Percentiles rank a stretch among this genome's conserved stretches.
Conservation (phyloP, 2,113 vertebrate species). For the Tricholaema leucomelas region DNA sequence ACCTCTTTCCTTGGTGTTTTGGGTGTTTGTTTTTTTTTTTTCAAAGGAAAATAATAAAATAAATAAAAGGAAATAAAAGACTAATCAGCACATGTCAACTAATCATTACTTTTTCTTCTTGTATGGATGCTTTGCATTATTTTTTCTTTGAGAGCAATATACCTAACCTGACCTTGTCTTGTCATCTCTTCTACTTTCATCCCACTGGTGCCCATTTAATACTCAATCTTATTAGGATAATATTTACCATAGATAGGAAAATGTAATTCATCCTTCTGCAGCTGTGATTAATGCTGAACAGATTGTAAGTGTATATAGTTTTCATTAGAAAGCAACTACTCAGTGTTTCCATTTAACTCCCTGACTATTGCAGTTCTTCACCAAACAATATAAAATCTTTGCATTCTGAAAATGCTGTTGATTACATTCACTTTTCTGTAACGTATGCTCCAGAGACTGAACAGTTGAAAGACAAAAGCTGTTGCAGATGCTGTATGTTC, state of each 20-base stretch:
- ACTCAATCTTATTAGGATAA: neutral
- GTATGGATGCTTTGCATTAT: neutral
- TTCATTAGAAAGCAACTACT: neutral
- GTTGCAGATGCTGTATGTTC: neutral
- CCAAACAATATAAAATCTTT: neutral
- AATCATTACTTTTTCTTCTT: neutral
- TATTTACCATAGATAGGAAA: neutral
- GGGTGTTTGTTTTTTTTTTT: neutral
- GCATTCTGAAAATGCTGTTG: neutral
- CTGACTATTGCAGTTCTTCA: neutral
- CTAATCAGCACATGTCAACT: neutral
- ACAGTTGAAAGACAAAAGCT: neutral
- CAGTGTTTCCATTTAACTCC: neutral
- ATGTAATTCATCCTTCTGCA: neutral
- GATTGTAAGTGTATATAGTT: neutral
- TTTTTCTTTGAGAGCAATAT: neutral
- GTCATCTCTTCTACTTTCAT: neutral
- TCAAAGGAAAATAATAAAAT: no score
- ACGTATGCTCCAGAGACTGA: neutral
- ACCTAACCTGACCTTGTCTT: neutral
- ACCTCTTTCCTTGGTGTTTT: neutral
- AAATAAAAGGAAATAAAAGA: neutral
- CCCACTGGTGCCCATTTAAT: neutral
- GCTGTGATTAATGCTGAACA: neutral
- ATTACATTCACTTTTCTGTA: neutral